A percentile compares a stretch with the other conserved stretches of the same genome.
phyloP scores from a whole-genome alignment of 2,113 vertebrate genomes.

The Pelusios castaneus region DNA sequence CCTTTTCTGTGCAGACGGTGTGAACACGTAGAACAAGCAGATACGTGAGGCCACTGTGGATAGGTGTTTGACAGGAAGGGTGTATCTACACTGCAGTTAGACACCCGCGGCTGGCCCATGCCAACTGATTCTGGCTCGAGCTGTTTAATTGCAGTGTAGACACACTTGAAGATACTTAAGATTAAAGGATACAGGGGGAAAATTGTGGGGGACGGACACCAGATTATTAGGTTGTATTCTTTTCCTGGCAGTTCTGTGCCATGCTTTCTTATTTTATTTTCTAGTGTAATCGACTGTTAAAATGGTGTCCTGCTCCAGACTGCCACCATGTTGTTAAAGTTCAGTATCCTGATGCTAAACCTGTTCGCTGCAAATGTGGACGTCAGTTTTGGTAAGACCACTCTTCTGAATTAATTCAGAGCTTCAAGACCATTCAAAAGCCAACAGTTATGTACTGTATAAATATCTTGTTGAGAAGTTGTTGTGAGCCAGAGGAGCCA shows the following conservation, averaged over 20 bases:
- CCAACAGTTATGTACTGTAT: no score
- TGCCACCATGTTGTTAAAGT: slow-evolving; percentile 99
- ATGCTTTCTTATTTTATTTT: not conserved
- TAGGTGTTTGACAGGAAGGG: not conserved
- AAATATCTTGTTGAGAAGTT: not conserved
- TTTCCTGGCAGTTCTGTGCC: not conserved
- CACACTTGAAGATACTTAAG: not conserved
- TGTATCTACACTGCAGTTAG: not conserved
- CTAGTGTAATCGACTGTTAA: slow-evolving; percentile 99
- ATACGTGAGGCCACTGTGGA: not conserved
- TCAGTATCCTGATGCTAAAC: slow-evolving; percentile 98
- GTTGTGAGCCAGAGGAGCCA: not conserved
- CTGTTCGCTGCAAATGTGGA: slow-evolving; percentile 98
- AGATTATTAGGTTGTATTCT: not conserved
- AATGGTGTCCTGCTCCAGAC: slow-evolving; percentile 99
- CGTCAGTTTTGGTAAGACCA: slow-evolving; percentile 96
- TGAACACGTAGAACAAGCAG: not conserved
- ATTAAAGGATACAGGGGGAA: not conserved
- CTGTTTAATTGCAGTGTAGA: not conserved
- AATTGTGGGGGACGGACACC: not conserved
- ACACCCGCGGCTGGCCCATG: not conserved
- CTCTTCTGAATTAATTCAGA: fast-evolving
- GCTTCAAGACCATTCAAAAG: not conserved
- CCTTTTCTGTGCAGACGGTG: not conserved
- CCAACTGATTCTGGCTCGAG: not conserved